Conservation (phyloP, 2,888 invertebrate species). For the Lasioglossum leucozonium region DNA sequence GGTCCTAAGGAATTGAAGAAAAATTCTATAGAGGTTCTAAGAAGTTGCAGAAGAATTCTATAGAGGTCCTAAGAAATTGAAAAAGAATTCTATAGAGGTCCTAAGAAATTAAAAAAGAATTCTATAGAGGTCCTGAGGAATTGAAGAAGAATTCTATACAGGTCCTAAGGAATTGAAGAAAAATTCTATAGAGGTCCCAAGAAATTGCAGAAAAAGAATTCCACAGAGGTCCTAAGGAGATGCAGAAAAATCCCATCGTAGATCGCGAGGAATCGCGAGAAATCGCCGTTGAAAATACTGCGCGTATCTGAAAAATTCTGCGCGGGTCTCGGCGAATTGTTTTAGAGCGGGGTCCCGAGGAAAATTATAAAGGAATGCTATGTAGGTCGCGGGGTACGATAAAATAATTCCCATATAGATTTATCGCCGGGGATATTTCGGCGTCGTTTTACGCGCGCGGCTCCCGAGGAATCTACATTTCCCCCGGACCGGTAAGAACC, state of each 20-base stretch:
- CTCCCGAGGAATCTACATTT: slow-evolving; percentile 1
- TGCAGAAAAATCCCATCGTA: too few species aligned
- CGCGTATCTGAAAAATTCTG: too few species aligned
- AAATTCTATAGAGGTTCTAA: too few species aligned
- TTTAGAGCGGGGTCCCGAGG: not conserved
- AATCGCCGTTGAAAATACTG: too few species aligned
- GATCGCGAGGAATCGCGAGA: too few species aligned
- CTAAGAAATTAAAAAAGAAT: not conserved
- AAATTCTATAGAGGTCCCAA: too few species aligned
- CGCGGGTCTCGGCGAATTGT: not conserved
- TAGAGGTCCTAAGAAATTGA: not conserved
- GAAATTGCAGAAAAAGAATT: too few species aligned
- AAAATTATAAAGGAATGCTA: not conserved
- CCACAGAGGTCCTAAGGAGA: too few species aligned
- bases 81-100: not conserved
- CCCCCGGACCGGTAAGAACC: not conserved
- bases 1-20: too few species aligned
- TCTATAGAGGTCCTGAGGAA: too few species aligned
- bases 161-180: too few species aligned
- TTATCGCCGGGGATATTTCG: not conserved
- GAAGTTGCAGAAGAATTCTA: not conserved
- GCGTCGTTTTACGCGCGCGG: not conserved
- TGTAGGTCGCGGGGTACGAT: not conserved
- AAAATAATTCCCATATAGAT: slow-evolving; percentile 9
- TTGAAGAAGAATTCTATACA: too few species aligned